Conservation (phyloP, 2,888 invertebrate genomes). For the Junonia oenone region DNA sequence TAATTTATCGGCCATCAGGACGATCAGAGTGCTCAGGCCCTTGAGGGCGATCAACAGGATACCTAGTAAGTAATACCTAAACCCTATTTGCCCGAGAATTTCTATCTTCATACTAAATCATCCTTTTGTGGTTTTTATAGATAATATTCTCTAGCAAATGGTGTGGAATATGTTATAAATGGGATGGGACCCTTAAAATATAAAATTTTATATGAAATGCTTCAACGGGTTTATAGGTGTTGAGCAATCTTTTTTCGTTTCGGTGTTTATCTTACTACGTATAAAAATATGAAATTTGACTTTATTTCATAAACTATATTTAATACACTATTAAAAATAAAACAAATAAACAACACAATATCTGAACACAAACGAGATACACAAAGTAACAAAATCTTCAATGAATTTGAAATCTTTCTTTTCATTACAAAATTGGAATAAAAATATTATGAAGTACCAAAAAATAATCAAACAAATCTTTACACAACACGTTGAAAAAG, state of each 20-base stretch:
- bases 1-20: conserved; percentile 98
- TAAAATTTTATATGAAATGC: neutral
- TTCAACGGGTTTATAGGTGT: neutral
- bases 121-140: conserved; percentile 11
- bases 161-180: neutral
- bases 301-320: too few relatives aligned
- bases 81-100: neutral
- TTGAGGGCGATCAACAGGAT: conserved; percentile 99
- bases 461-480: too few relatives aligned
- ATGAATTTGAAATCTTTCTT: too few relatives aligned
- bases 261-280: neutral
- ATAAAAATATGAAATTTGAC: too few relatives aligned
- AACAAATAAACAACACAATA: too few relatives aligned
- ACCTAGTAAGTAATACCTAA: conserved; percentile 90
- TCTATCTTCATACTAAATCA: conserved; percentile 5
- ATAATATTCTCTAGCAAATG: conserved; percentile 3
- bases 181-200: neutral
- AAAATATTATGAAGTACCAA: too few relatives aligned
- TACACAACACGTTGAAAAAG: too few relatives aligned
- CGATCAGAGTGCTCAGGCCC: conserved; percentile 97
- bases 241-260: neutral
- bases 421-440: too few relatives aligned
- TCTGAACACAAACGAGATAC: too few relatives aligned
- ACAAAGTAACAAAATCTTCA: too few relatives aligned
- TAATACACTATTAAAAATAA: too few relatives aligned